These are phyloP conservation scores for Salarias fasciatus DNA, from an alignment of 2,797 vertebrate species.

Conservation along the genomic window DNA sequence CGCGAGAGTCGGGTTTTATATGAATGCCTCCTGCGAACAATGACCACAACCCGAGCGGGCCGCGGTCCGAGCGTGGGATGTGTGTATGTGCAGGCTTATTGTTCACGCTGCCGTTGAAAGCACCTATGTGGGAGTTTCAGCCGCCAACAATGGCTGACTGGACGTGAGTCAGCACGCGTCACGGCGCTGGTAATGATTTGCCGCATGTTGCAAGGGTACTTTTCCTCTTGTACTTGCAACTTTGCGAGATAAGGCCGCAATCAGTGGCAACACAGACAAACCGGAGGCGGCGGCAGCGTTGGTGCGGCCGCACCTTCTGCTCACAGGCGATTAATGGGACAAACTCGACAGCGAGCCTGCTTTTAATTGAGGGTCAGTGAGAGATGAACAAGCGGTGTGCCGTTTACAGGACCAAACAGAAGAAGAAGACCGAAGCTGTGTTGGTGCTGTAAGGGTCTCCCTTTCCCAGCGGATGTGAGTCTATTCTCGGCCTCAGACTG, in stretches of 20 bases:
- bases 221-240: slow-evolving; percentile 2
- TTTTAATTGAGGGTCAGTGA: too few relatives aligned
- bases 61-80: slow-evolving; percentile 46
- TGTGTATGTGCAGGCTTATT: slow-evolving; percentile 56
- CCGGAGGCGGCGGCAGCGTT: too few relatives aligned
- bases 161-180: slow-evolving; percentile 58
- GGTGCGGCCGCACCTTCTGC: slow-evolving; percentile 1
- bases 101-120: slow-evolving; percentile 52
- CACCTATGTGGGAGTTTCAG: slow-evolving; percentile 67
- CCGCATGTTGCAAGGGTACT: not conserved
- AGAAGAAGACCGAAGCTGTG: not conserved
- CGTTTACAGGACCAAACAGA: too few relatives aligned
- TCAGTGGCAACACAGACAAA: slow-evolving; percentile 14
- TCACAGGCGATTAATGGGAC: slow-evolving; percentile 12
- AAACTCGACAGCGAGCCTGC: too few relatives aligned
- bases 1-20: slow-evolving; percentile 12
- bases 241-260: slow-evolving; percentile 14
- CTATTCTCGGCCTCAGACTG: slow-evolving; percentile 71
- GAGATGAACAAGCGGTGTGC: too few relatives aligned
- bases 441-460: slow-evolving; percentile 20
- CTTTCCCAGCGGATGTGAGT: slow-evolving; percentile 62
- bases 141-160: slow-evolving; percentile 63
- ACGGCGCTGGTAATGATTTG: slow-evolving; percentile 24
- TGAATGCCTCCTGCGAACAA: slow-evolving; percentile 31
- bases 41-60: slow-evolving; percentile 5